Evolutionary conservation across 2,888 invertebrate species (phyloP).

Genomic region (Temnothorax rugatulus): DNA sequence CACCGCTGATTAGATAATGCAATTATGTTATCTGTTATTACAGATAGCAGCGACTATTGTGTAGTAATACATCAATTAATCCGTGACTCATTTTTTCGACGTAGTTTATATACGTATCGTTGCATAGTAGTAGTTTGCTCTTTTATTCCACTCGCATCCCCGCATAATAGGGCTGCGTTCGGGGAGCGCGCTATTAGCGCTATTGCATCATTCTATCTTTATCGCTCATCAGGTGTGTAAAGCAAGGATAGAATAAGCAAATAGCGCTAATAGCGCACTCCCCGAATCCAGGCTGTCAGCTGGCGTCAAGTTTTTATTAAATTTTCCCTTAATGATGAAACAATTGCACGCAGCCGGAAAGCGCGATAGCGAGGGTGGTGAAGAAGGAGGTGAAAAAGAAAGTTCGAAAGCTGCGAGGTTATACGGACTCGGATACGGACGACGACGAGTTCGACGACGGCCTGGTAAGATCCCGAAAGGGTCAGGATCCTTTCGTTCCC

Average conservation of each 20-base stretch:
- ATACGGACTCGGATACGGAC: constrained; percentile 88
- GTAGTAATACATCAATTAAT: constrained; percentile 13
- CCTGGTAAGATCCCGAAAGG: constrained; percentile 88
- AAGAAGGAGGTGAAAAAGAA: constrained; percentile 88
- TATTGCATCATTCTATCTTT: too few species aligned
- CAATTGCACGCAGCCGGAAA: constrained; percentile 88
- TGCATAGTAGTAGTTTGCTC: constrained; percentile 26
- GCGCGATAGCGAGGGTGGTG: constrained; percentile 87
- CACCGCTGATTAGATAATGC: constrained; percentile 61
- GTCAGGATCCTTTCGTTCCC: constrained; percentile 42
- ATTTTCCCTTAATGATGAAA: constrained; percentile 56
- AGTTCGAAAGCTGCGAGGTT: constrained; percentile 85
- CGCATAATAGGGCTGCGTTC: too few species aligned
- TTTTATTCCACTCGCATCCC: constrained; percentile 23
- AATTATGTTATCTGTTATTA: constrained; percentile 60
- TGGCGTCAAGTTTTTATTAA: constrained; percentile 10
- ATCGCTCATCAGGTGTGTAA: too few species aligned
- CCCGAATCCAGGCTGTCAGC: too few species aligned
- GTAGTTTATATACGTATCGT: constrained; percentile 1
- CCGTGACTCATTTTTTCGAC: constrained; percentile 19
- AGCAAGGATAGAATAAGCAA: too few species aligned
- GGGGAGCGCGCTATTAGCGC: too few species aligned
- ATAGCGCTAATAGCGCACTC: too few species aligned
- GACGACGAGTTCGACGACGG: constrained; percentile 91
- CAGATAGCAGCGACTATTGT: constrained; percentile 28